These are phyloP conservation scores for Archips xylosteana DNA, from an alignment of 2,888 invertebrate genomes.

Conservation along the genomic window DNA sequence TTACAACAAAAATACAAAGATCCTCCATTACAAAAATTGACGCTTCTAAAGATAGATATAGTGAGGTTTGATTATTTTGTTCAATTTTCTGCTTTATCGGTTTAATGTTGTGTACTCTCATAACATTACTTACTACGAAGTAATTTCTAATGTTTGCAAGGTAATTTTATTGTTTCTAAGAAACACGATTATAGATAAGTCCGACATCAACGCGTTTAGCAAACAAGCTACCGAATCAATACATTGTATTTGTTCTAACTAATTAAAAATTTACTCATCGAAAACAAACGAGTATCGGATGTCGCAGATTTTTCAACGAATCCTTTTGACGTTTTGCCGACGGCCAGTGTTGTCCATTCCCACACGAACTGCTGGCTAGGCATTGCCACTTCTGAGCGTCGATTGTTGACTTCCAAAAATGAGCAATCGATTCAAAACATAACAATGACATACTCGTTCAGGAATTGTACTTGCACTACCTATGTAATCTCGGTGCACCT, in stretches of 20 bases:
- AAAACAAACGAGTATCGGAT: slow-evolving; percentile 67
- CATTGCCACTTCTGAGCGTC: slow-evolving; percentile 51
- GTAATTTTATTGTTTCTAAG: slow-evolving; percentile 7
- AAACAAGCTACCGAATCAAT: neutral
- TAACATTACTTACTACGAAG: slow-evolving; percentile 3
- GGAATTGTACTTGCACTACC: slow-evolving; percentile 26
- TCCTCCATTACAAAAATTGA: neutral
- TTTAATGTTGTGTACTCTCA: neutral
- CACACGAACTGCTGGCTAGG: slow-evolving; percentile 70
- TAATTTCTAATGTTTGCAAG: slow-evolving; percentile 24
- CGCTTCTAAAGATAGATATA: neutral
- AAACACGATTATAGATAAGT: neutral
- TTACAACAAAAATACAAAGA: neutral
- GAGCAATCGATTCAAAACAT: slow-evolving; percentile 53
- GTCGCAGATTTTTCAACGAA: slow-evolving; percentile 72
- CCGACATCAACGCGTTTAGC: neutral
- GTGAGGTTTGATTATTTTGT: neutral
- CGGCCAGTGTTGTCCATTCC: slow-evolving; percentile 78
- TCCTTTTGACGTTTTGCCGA: slow-evolving; percentile 75
- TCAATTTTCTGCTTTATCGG: slow-evolving; percentile 5
- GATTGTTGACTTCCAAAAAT: slow-evolving; percentile 69
- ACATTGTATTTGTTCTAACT: slow-evolving; percentile 46
- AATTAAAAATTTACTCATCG: slow-evolving; percentile 55
- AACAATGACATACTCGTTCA: slow-evolving; percentile 31
- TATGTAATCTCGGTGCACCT: slow-evolving; percentile 30